Evolutionary conservation across 2,797 vertebrate species (phyloP).

Genomic region (Spinus olivaceus): DNA sequence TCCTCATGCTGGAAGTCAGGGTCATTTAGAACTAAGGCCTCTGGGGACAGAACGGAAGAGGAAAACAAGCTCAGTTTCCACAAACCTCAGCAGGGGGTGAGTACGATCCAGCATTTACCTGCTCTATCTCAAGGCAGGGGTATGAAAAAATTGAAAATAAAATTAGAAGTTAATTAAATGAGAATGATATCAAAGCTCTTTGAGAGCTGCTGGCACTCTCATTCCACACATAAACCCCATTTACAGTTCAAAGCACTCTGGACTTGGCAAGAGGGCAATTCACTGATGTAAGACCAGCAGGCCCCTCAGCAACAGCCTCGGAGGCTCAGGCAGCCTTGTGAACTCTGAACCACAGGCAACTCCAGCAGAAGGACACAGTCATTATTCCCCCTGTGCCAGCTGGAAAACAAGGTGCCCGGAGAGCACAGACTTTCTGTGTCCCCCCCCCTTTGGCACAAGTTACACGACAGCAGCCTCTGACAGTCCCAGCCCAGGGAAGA

Average conservation of each 20-base stretch:
- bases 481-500: neutral
- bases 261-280: neutral
- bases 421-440: neutral
- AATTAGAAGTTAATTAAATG: neutral
- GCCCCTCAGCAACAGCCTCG: neutral
- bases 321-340: neutral
- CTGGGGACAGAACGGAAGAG: slow-evolving; percentile 30
- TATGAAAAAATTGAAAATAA: neutral
- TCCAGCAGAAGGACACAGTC: neutral
- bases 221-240: neutral
- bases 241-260: neutral
- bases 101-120: neutral
- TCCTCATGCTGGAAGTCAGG: slow-evolving; percentile 90
- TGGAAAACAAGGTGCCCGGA: neutral
- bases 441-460: neutral
- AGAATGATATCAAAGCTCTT: neutral
- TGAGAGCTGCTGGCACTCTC: neutral
- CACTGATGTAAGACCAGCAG: neutral
- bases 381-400: neutral
- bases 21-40: slow-evolving; percentile 85
- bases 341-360: neutral
- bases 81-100: neutral
- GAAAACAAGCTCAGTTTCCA: slow-evolving; percentile 2
- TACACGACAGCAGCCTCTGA: neutral
- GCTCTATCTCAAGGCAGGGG: neutral